Base-by-base conservation (phyloP, 1,140 invertebrate species). In the Ceratoteleas bidentatus region DNA sequence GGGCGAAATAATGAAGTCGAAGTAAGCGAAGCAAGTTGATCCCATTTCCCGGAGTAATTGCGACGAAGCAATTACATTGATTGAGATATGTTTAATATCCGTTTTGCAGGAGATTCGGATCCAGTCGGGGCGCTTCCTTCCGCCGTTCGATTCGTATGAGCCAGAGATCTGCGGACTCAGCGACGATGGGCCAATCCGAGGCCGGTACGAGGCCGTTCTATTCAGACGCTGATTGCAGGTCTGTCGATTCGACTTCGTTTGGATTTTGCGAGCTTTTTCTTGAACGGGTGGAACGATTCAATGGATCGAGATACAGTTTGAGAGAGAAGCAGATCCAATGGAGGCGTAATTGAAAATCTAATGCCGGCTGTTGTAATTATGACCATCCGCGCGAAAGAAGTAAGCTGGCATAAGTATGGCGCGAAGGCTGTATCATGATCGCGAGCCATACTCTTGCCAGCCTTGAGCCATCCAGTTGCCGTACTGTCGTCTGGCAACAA, bases 141-240 rank as follows among this genome's bases (percentile, higher is more conserved):
- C 92, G 93, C 81, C 92, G 94, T 79, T 95, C 95, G 6, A 93
- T 94, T 36, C 92, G 96, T 50, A 92, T 92, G 33, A 96, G 94
- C 3, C 94, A 95, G 56, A 92, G 94, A 72, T 96, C 96, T 3
- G 93, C 93, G 0, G 94, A 95, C 81, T 87, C 90, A 70, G 93
- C 92, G 8, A n/a, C 73, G 61, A 85, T 93, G 43, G 92, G 89
- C 8, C 85, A 92, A 69, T 92, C 92, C 10, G 93, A 93, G 70
- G 90, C 86, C 87, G 93, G 88, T 89, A 93, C 62, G 88, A 94
- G 91, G 56, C 89, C 93, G 15, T 93, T 93, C 2, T 92, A 94
- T 87, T 94, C 93, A 34, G 94, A 93, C 85, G 91, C 90, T 47
- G 94, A 93, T 85, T 93, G 91, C 88, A 94, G 93, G 87, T 88